These are phyloP conservation scores for Hemicrepidius hirtus DNA, from an alignment of 2,888 invertebrate genomes.

Conservation along the genomic window DNA sequence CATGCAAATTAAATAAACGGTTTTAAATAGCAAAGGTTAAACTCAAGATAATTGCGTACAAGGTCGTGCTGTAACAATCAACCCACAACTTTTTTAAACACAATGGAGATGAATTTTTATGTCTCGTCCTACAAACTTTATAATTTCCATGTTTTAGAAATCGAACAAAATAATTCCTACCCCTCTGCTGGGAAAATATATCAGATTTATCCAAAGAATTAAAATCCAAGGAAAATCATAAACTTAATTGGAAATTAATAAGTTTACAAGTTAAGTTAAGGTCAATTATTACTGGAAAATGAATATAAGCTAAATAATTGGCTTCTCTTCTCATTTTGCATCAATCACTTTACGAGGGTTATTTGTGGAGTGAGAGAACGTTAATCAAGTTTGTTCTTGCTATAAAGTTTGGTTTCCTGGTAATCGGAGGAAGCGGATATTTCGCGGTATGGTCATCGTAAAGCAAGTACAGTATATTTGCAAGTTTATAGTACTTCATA, in stretches of 20 bases:
- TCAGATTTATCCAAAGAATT: not conserved
- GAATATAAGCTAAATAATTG: slow-evolving; percentile 16
- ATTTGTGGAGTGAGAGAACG: slow-evolving; percentile 11
- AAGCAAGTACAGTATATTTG: slow-evolving; percentile 21
- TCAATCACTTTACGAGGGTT: slow-evolving; percentile 4
- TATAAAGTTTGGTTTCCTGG: slow-evolving; percentile 9
- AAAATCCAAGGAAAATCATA: not conserved
- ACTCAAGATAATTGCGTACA: slow-evolving; percentile 40
- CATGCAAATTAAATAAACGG: slow-evolving; percentile 45
- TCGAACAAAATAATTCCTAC: not conserved
- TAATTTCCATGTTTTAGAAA: slow-evolving; percentile 1
- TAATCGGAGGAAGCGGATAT: slow-evolving; percentile 14
- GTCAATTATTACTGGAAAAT: slow-evolving; percentile 43
- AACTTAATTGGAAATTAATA: slow-evolving; percentile 39
- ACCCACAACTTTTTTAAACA: slow-evolving; percentile 16
- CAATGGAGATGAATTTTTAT: slow-evolving; percentile 15
- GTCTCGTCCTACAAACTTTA: not conserved
- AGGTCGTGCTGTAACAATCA: slow-evolving; percentile 33
- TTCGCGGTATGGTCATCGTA: slow-evolving; percentile 20
- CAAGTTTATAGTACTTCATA: slow-evolving; percentile 18
- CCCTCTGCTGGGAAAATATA: not conserved
- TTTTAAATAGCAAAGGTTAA: slow-evolving; percentile 48
- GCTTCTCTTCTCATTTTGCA: slow-evolving; percentile 22
- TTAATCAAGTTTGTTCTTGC: slow-evolving; percentile 21
- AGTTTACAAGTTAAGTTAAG: slow-evolving; percentile 40